These are phyloP conservation scores for Romanogobio albipinnatus DNA, from an alignment of 2,113 vertebrate species.

Conservation along the genomic window DNA sequence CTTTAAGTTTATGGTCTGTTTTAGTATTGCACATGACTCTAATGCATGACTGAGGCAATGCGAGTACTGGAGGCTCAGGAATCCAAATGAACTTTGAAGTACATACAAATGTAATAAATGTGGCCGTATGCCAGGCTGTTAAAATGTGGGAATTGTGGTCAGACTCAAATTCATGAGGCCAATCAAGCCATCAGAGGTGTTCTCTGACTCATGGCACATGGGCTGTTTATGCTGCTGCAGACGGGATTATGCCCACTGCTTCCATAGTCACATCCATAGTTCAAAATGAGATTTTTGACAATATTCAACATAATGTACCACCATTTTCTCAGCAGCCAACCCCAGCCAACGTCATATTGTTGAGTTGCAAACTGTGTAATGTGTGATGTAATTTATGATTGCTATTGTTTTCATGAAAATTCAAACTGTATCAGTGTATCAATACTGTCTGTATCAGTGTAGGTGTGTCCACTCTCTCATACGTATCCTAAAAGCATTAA, in stretches of 20 bases:
- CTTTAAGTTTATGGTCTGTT: slow-evolving; percentile 73
- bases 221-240: slow-evolving; percentile 5
- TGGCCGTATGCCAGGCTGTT: slow-evolving; percentile 65
- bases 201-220: slow-evolving; percentile 37
- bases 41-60: slow-evolving; percentile 72
- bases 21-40: slow-evolving; percentile 71
- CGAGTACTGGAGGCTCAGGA: slow-evolving; percentile 55
- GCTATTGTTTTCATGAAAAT: neutral
- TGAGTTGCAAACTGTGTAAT: neutral
- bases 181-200: slow-evolving; percentile 61
- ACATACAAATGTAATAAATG: slow-evolving; percentile 64
- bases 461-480: slow-evolving; percentile 60
- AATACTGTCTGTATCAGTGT: slow-evolving; percentile 10
- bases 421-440: neutral
- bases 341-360: no score
- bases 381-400: neutral
- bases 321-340: neutral
- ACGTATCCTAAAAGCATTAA: slow-evolving; percentile 62
- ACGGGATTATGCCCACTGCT: slow-evolving; percentile 1
- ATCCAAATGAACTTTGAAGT: slow-evolving; percentile 73
- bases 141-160: slow-evolving; percentile 67
- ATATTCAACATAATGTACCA: neutral
- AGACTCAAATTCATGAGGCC: slow-evolving; percentile 52
- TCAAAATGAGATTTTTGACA: neutral
- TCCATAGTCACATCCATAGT: slow-evolving; percentile 30